Conservation (phyloP, 2,888 invertebrate genomes). For the Yponomeuta cagnagella region DNA sequence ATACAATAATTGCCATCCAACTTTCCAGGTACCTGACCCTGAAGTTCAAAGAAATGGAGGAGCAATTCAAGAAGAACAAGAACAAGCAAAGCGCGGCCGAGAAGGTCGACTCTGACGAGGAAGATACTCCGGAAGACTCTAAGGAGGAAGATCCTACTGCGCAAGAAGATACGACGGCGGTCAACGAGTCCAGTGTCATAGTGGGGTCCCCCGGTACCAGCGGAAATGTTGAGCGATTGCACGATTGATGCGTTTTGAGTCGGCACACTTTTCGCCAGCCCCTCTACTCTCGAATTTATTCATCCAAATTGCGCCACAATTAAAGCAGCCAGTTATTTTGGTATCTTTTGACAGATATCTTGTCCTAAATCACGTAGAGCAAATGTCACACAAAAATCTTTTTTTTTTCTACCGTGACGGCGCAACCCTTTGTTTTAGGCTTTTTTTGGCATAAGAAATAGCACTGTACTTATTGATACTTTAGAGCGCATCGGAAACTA, state of each 20-base stretch:
- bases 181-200: conserved; percentile 52
- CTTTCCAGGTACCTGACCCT: conserved; percentile 82
- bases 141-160: conserved; percentile 25
- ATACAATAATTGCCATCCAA: neutral
- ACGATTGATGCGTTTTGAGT: conserved; percentile 28
- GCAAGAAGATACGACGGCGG: conserved; percentile 29
- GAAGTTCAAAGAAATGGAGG: conserved; percentile 92
- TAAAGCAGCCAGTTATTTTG: too few relatives aligned
- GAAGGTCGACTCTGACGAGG: conserved; percentile 39
- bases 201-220: conserved; percentile 56
- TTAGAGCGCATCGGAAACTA: too few relatives aligned
- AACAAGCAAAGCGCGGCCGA: conserved; percentile 53
- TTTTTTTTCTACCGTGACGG: too few relatives aligned
- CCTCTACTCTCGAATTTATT: neutral
- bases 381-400: too few relatives aligned
- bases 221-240: conserved; percentile 59
- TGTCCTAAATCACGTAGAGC: too few relatives aligned
- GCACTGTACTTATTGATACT: too few relatives aligned
- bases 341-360: too few relatives aligned
- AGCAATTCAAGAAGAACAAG: conserved; percentile 83
- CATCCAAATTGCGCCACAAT: too few relatives aligned
- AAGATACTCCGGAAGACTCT: conserved; percentile 25
- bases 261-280: neutral
- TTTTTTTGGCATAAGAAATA: too few relatives aligned
- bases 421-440: too few relatives aligned